Percentiles rank a stretch among this genome's conserved stretches.
Evolutionary conservation across 2,888 invertebrate genomes (phyloP).

Genomic region (Drosophila buzzatii): DNA sequence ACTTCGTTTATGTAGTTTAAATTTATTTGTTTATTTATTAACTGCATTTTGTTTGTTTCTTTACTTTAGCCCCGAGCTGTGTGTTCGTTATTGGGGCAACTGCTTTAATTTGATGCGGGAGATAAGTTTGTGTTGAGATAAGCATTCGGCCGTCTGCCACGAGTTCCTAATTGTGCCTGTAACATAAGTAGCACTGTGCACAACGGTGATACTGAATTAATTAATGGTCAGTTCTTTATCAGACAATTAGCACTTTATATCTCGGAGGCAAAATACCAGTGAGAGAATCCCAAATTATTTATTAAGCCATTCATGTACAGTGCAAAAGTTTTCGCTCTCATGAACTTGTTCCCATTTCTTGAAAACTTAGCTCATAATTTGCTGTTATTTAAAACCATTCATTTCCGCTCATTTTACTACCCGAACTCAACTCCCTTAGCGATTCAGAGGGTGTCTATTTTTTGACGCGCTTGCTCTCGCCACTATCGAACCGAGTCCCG

Average conservation of each 20-base stretch:
- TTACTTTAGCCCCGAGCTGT: slow-evolving; percentile 54
- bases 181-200: not conserved
- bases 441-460: slow-evolving; percentile 73
- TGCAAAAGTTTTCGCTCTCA: slow-evolving; percentile 63
- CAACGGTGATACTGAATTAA: slow-evolving; percentile 12
- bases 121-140: not conserved
- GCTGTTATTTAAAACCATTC: slow-evolving; percentile 82
- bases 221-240: slow-evolving; percentile 39
- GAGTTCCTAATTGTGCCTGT: not conserved
- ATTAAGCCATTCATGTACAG: slow-evolving; percentile 71
- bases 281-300: slow-evolving; percentile 71
- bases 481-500: slow-evolving; percentile 67
- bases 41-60: slow-evolving; percentile 75
- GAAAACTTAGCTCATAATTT: slow-evolving; percentile 77
- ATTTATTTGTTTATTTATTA: slow-evolving; percentile 82
- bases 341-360: slow-evolving; percentile 51
- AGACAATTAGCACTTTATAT: slow-evolving; percentile 66
- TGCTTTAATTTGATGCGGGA: slow-evolving; percentile 1
- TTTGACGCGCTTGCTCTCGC: slow-evolving; percentile 65
- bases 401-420: slow-evolving; percentile 81
- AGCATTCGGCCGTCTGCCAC: not conserved
- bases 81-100: slow-evolving; percentile 12
- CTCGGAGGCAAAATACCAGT: slow-evolving; percentile 33
- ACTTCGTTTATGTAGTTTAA: slow-evolving; percentile 67
- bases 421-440: slow-evolving; percentile 22